Conservation (phyloP, 2,888 invertebrate genomes). For the Coleophora flavipennella region DNA sequence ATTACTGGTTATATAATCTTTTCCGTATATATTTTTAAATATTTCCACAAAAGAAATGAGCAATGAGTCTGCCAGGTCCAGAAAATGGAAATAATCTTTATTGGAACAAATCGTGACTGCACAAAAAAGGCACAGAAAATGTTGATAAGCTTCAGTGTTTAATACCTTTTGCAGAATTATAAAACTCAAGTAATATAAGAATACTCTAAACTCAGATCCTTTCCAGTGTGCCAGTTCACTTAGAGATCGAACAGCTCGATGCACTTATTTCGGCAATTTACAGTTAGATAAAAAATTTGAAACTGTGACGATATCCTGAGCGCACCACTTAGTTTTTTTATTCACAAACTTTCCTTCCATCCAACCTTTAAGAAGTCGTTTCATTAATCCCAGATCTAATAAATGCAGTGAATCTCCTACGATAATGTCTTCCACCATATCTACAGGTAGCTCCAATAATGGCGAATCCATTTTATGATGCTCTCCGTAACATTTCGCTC, state of each 20-base stretch:
- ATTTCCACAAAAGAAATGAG: no score
- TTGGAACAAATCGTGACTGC: slow-evolving; percentile 1
- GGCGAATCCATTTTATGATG: slow-evolving; percentile 3
- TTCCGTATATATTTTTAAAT: no score
- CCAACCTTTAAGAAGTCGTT: slow-evolving; percentile 16
- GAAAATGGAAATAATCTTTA: neutral
- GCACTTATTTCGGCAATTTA: slow-evolving; percentile 6
- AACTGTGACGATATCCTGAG: slow-evolving; percentile 4
- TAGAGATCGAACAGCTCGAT: slow-evolving; percentile 9
- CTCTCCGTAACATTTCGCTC: neutral
- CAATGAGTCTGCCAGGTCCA: no score
- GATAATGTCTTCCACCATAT: slow-evolving; percentile 8
- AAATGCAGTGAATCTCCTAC: slow-evolving; percentile 15
- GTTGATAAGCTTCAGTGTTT: neutral
- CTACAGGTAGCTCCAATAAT: neutral
- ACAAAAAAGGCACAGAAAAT: slow-evolving; percentile 2
- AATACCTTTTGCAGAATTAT: slow-evolving; percentile 3
- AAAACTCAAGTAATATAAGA: slow-evolving; percentile 11
- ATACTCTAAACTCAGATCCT: slow-evolving; percentile 12
- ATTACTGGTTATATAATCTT: no score
- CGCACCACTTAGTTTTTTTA: slow-evolving; percentile 11
- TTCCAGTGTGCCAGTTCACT: slow-evolving; percentile 13
- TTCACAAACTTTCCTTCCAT: slow-evolving; percentile 16
- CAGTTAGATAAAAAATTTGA: neutral
- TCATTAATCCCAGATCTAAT: slow-evolving; percentile 18